Evolutionary conservation across 1,140 invertebrate genomes (phyloP).

Genomic region (Trichonephila clavata): DNA sequence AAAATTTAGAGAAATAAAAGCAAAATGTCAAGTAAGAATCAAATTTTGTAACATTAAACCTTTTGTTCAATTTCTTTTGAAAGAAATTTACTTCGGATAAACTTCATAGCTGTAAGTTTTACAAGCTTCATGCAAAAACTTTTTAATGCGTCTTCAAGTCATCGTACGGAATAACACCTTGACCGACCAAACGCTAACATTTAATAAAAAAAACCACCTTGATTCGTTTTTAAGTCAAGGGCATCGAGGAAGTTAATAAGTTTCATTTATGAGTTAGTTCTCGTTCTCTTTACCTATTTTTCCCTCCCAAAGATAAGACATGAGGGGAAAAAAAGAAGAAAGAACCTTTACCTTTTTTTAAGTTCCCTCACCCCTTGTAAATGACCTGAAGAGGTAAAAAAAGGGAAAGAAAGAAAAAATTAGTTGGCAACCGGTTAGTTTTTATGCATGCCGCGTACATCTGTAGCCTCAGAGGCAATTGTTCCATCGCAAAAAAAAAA

Average conservation of each 20-base stretch:
- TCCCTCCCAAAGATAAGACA: background rate
- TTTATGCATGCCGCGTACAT: conserved; percentile 59
- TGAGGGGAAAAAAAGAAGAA: background rate
- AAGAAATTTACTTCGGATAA: too few relatives aligned
- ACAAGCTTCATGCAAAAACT: too few relatives aligned
- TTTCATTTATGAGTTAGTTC: background rate
- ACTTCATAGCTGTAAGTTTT: too few relatives aligned
- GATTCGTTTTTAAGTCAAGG: conserved; percentile 6
- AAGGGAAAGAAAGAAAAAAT: conserved; percentile 24
- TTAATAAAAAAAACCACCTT: background rate
- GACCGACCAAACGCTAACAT: background rate
- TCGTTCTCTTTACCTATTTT: background rate
- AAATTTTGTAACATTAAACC: too few relatives aligned
- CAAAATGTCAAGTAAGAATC: too few relatives aligned
- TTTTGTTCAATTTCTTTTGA: too few relatives aligned
- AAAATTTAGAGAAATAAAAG: too few relatives aligned
- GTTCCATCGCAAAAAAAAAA: background rate
- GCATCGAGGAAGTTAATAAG: conserved; percentile 5
- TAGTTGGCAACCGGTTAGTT: conserved; percentile 61
- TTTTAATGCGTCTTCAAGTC: too few relatives aligned
- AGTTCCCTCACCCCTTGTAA: conserved; percentile 71
- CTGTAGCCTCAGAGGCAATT: conserved; percentile 13
- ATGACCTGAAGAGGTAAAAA: conserved; percentile 50
- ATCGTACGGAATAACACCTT: too few relatives aligned
- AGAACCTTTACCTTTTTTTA: background rate